These are phyloP conservation scores for Entosphenus tridentatus DNA, from an alignment of 2,113 vertebrate species.

Conservation along the genomic window DNA sequence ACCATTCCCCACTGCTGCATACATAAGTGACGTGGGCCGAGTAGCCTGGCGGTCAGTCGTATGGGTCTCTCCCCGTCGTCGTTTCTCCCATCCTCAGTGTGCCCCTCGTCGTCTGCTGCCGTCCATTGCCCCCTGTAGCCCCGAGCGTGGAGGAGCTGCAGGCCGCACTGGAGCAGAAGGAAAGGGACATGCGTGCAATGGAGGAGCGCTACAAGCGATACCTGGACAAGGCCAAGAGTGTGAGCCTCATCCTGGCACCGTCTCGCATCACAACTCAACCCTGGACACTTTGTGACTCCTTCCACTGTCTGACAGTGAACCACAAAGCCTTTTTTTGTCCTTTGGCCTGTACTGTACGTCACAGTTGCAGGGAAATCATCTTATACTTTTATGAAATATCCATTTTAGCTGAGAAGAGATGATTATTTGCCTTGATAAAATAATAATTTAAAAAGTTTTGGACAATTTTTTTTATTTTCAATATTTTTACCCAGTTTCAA, in stretches of 20 bases:
- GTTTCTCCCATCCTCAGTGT: too few relatives aligned
- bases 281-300: too few relatives aligned
- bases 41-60: not conserved
- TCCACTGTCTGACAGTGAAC: too few relatives aligned
- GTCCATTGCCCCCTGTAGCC: conserved; percentile 19
- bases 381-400: too few relatives aligned
- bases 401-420: too few relatives aligned
- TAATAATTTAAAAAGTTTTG: conserved; percentile 1
- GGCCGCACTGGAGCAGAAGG: conserved; percentile 45
- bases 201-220: conserved; percentile 54
- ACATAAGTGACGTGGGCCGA: not conserved
- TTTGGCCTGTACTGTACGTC: too few relatives aligned
- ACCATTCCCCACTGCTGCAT: not conserved
- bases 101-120: not conserved
- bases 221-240: conserved; percentile 42
- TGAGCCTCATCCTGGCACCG: conserved; percentile 17
- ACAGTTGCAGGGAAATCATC: too few relatives aligned
- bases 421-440: not conserved
- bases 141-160: conserved; percentile 52
- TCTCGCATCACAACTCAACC: not conserved
- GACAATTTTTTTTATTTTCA: not conserved
- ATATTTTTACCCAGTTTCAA: not conserved
- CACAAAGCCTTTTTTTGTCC: too few relatives aligned
- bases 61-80: not conserved
- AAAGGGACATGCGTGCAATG: conserved; percentile 57